phyloP scores from a whole-genome alignment of 1,140 invertebrate species.

The Globodera ellingtonae region DNA sequence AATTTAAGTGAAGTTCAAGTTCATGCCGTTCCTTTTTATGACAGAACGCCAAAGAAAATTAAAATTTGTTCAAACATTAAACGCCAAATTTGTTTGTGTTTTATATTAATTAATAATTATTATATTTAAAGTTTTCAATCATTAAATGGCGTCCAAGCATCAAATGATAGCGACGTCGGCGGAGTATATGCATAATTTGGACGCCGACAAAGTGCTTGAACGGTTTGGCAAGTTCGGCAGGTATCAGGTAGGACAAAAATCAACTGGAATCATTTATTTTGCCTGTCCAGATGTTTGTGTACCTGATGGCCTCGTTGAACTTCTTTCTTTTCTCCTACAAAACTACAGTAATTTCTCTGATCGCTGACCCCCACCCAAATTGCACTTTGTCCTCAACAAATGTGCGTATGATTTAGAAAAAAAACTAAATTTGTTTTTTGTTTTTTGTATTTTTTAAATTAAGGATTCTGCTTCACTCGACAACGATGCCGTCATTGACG shows the following conservation, averaged over 20 bases:
- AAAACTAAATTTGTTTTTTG: not conserved
- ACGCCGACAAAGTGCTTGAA: constrained; percentile 52
- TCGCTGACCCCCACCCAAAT: constrained; percentile 26
- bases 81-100: too few species aligned
- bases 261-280: constrained; percentile 16
- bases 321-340: constrained; percentile 48
- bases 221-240: constrained; percentile 50
- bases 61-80: too few species aligned
- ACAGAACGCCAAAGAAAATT: too few species aligned
- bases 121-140: too few species aligned
- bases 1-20: too few species aligned
- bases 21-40: too few species aligned
- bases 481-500: not conserved
- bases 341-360: constrained; percentile 54
- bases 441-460: constrained; percentile 8
- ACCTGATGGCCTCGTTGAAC: constrained; percentile 46
- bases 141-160: too few species aligned
- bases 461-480: constrained; percentile 20
- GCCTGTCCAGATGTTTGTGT: constrained; percentile 51
- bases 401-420: constrained; percentile 20
- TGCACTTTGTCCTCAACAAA: not conserved
- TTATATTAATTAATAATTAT: too few species aligned
- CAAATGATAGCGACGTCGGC: too few species aligned
- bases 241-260: constrained; percentile 44
- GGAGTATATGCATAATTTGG: constrained; percentile 33